Evolutionary conservation across 2,113 vertebrate genomes (phyloP), one percentile per base, ranked within the genome.

Genomic region (Gallinago jamesoni): DNA sequence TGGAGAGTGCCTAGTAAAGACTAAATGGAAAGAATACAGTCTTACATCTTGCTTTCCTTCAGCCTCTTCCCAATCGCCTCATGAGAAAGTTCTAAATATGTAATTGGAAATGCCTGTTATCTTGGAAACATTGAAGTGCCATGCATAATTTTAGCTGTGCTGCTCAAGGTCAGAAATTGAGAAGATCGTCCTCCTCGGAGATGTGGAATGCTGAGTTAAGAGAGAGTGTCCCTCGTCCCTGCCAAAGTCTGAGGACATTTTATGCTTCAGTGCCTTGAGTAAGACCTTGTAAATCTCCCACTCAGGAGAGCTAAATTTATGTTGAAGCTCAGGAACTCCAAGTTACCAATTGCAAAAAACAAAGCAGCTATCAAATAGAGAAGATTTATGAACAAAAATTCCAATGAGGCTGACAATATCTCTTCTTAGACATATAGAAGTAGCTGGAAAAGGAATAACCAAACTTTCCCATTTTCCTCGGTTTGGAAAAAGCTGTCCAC

Each of bases 381-480:
- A n/a, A 78, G 30, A 59, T 35, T 28, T n/a, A 33, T 50, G 25
- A 66, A 14, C 3, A 37, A 50, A 48, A 69, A 8, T 85, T 59
- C 20, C 7, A 52, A 4, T 0, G 2, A 24, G 43, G 27, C 13
- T 57, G 21, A 16, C 35, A 41, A 2, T 48, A 35, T 35, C 6
- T 66, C 15, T 79, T 50, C 60, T 63, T 39, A 31, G 43, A 27
- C 4, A 0, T 48, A 28, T 4, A 74, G 25, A 60, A 30, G 12
- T 62, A 74, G 30, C 33, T 37, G 19, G 25, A 82, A 39, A 62
- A 63, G 33, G 30, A 87, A 16, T 3, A 57, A 14, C 3, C 16
- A 43, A 69, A 12, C 19, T 84, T 95, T 69, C 43, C 13, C 0
- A 0, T 69, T 83, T 90, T 90, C 8, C 14, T 59, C 21, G 41